Base-by-base conservation (phyloP, 2,113 vertebrate species). In the Brevimyrus niger region DNA sequence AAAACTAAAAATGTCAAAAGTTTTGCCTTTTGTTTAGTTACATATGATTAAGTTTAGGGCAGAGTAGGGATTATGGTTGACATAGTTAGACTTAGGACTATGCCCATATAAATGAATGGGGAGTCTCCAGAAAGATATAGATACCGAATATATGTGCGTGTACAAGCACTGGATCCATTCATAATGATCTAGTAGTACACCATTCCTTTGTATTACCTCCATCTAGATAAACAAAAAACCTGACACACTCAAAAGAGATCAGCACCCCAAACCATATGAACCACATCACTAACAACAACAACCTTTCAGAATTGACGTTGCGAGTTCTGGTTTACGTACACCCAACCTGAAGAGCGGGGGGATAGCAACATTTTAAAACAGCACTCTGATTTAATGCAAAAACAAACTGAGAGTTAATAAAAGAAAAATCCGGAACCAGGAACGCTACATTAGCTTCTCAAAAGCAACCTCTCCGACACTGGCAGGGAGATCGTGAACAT, bases 331-430 rank as follows among this genome's bases (percentile, higher is more conserved):
- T 69, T 69, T 27, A 69, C 10, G 0, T 69, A 69, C n/a, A 31
- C 61, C 61, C 61, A 31, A 69, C 61, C 61, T 69, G n/a, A 69
- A 31, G 61, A 69, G 61, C n/a, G 3, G 58, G 61, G 27, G 27
- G 27, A 69, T 10, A 11, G 61, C 50, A 23, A n/a, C 50, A 87
- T 53, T 53, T 87, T 11, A 87, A 53, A 53, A 86, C 44, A 86
- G 83, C 50, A 87, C 48, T 87, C 48, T 53, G 50, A 53, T 87
- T 87, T 87, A 87, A 87, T 87, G 31, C 44, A 53, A 53, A 55
- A 87, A 87, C 35, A 87, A 42, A 87, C 51, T 17, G 35, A 87
- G 48, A 87, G 7, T 50, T 61, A 61, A 87, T 46, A 44, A 84
- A 87, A 87, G 31, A 35, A 42, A 65, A 58, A 65, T 44, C 53